Base-by-base conservation (phyloP, 2,888 invertebrate species). In the Heliconius aoede region DNA sequence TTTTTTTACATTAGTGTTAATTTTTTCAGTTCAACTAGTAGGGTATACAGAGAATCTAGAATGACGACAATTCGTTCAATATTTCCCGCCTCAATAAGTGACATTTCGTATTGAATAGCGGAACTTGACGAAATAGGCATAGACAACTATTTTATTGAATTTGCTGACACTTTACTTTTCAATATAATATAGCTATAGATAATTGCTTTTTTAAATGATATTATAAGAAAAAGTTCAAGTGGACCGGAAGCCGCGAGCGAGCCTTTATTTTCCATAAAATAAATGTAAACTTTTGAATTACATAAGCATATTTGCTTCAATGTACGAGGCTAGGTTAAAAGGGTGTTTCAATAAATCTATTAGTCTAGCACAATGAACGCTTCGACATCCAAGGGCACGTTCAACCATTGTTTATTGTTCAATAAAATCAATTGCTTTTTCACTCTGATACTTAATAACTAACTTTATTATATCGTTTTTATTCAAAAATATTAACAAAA, bases 361-460 rank as follows among this genome's bases (percentile, higher is more conserved):
- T 69, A 69, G 30, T 69, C 55, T 55, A 15, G 32, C 32, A 69
- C 51, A 69, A 55, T 28, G 51, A 69, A n/a, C 51, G 69, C 51
- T 55, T n/a, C 28, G 69, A 69, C 30, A 69, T 32, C 55, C 69
- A 69, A 69, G 69, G 69, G 55, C 69, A 32, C 69, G 30, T 30
- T 69, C 51, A 32, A 55, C n/a, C 55, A 30, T 69, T 55, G 65
- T 65, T 65, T 65, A 65, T 65, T 65, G 65, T 65, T 65, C 65
- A 65, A 65, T 65, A 65, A 65, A 65, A 65, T 65, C 65, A 65
- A 40, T 65, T 65, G 65, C 65, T 26, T 65, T 36, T 36, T 24
- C 15, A 24, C 36, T 65, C 36, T 40, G 36, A 36, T 36, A 15
- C 18, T 36, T 64, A 24, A 64, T 64, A 64, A 36, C 32, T 8